A percentile compares a stretch with the other conserved stretches of the same genome.
Conservation (phyloP, 2,888 invertebrate species). For the Xylota segnis region DNA sequence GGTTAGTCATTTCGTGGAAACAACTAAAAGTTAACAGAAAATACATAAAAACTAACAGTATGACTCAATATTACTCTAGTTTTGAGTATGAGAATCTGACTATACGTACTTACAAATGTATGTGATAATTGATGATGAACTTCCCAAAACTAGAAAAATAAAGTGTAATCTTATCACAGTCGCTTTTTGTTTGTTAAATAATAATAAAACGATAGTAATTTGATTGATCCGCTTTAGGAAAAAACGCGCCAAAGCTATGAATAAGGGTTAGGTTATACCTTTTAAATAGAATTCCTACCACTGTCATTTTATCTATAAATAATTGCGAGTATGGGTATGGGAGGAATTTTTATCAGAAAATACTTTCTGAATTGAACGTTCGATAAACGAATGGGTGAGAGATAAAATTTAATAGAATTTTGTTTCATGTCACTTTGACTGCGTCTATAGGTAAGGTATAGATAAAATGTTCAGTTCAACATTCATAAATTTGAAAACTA, state of each 20-base stretch:
- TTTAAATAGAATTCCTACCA: slow-evolving; percentile 8
- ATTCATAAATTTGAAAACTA: neutral
- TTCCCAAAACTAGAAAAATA: neutral
- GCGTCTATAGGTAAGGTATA: neutral
- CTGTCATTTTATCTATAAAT: slow-evolving; percentile 17
- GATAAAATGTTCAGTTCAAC: neutral
- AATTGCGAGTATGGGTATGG: neutral
- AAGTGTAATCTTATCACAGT: slow-evolving; percentile 49
- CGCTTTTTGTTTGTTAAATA: slow-evolving; percentile 33
- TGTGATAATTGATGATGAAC: neutral
- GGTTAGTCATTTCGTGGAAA: slow-evolving; percentile 5
- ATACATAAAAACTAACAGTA: neutral
- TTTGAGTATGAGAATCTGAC: neutral
- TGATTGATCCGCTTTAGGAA: slow-evolving; percentile 34
- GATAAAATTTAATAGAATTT: slow-evolving; percentile 1
- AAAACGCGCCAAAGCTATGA: slow-evolving; percentile 12
- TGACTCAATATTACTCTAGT: neutral
- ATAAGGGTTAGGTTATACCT: slow-evolving; percentile 2
- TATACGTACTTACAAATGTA: neutral
- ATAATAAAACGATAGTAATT: slow-evolving; percentile 25
- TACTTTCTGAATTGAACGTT: neutral
- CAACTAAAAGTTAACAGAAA: neutral
- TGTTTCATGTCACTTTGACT: neutral
- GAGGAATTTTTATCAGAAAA: slow-evolving; percentile 19
- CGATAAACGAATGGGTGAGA: neutral